Percentiles rank a stretch among this genome's conserved stretches.
Evolutionary conservation across 2,113 vertebrate genomes (phyloP).

Genomic region (Grus americana): DNA sequence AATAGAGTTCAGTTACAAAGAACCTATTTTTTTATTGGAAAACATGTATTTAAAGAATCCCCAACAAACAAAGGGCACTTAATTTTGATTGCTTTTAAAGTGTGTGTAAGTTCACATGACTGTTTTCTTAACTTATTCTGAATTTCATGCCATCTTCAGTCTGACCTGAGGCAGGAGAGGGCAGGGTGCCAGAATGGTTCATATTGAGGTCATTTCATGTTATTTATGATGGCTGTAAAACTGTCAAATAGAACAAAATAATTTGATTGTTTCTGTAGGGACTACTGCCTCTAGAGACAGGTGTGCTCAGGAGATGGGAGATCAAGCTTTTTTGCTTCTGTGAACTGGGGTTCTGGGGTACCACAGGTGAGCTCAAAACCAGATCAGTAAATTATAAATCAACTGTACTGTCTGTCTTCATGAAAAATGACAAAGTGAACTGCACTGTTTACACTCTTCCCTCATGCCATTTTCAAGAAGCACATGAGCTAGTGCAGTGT

Average conservation of each 20-base stretch:
- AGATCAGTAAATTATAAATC: not conserved
- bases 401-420: not conserved
- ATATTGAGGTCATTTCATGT: not conserved
- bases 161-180: not conserved
- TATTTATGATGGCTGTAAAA: not conserved
- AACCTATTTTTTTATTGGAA: not conserved
- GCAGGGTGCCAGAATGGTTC: not conserved
- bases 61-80: not conserved
- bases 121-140: not conserved
- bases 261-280: not conserved
- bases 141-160: not conserved
- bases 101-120: not conserved
- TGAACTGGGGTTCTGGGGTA: not conserved
- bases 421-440: not conserved
- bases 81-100: not conserved
- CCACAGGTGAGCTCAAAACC: not conserved
- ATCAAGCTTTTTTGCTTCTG: not conserved
- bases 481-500: not conserved
- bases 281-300: not conserved
- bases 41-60: not conserved
- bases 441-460: not conserved
- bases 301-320: not conserved
- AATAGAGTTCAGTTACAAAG: not conserved
- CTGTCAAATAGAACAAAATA: not conserved
- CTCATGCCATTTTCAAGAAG: not conserved